Evolutionary conservation across 1,140 invertebrate species (phyloP), one percentile per base, ranked within the genome.

Genomic region (Lepidostoma basale): DNA sequence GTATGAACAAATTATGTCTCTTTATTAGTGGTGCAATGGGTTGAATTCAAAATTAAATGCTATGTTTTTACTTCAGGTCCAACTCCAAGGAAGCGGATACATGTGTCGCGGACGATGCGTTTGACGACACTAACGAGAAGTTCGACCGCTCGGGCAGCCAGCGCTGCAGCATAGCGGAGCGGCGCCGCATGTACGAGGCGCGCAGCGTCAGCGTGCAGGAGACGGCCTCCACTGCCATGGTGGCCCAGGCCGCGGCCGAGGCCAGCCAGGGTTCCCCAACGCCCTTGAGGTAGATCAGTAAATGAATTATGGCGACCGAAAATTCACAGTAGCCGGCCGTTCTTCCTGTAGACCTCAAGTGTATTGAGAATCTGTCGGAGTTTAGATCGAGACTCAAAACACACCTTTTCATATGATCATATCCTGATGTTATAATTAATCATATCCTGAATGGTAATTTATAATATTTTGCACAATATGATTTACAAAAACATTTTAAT

Each of bases 141-240:
- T 85, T 88, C 33, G 86, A 87, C 66, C 78, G 70, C 10, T 30
- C 85, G 36, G 84, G 83, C 1, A 84, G 75, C 56, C 87, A 89
- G 73, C 81, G 88, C 33, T 86, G 84, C 68, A 92, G 90, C 6
- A 92, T 94, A 71, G 91, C 92, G 1, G 92, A 93, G 65, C 82
- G 91, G 6, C 83, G 91, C 3, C 87, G 89, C 66, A 81, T 92
- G 72, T 93, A 93, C 76, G 91, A 93, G 74, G 87, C 81, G 74
- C 85, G 89, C 16, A 91, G 86, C 5, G 79, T 84, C 36, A 88
- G 87, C 25, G 86, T 86, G 14, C 71, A 73, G 36, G 71, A 73
- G 30, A 73, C 25, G 1, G 49, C 56, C 6, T 63, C 71, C 3
- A 30, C 63, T 20, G 67, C 45, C 16, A 67, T 69, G 67, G 33